Evolutionary conservation across 2,797 vertebrate species (phyloP), one percentile per base, ranked within the genome.

Genomic region (Phoeniculus purpureus): DNA sequence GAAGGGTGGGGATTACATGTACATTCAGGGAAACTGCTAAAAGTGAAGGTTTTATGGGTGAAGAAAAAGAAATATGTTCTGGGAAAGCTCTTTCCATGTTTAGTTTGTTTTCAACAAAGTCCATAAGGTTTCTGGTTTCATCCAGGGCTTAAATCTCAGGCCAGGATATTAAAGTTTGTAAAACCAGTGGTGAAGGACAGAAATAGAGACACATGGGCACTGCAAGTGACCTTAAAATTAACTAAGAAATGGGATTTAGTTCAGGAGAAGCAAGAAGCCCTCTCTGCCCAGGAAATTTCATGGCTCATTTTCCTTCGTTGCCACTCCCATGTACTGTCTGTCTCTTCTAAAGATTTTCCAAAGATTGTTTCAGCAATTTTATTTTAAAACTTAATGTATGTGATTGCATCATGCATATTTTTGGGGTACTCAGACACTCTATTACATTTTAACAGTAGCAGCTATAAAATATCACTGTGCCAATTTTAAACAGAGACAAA

Each of bases 81-180:
- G 59, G 26, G 55, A 90, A 92, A 83, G 31, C 4, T 43, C 51
- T 73, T 92, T 85, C 45, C 34, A 66, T 70, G 40, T 78, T 93
- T 52, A 75, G 64, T 75, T 80, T 93, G 74, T 81, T 91, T 93
- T 86, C 40, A 81, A 17, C 74, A 31, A 31, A 4, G 8, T 88
- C 47, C 27, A 15, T 81, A 47, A 51, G 21, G 67, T 87, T 92
- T 94, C 73, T 94, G 37, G 8, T 90, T 95, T 86, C 87, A 84
- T 47, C 8, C 54, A 64, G 60, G 47, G 16, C 54, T 85, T 25
- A 43, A 65, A 20, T 34, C 60, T 67, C 43, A 64, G 56, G 64
- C 45, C 56, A 89, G 64, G 87, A 79, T 71, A 70, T 73, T 83
- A 10, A 64, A 64, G 20, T 67, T 95, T 87, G 66, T 76, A 54